Evolutionary conservation across 2,113 vertebrate species (phyloP), one percentile per base, ranked within the genome.

Genomic region (Eclectus roratus): DNA sequence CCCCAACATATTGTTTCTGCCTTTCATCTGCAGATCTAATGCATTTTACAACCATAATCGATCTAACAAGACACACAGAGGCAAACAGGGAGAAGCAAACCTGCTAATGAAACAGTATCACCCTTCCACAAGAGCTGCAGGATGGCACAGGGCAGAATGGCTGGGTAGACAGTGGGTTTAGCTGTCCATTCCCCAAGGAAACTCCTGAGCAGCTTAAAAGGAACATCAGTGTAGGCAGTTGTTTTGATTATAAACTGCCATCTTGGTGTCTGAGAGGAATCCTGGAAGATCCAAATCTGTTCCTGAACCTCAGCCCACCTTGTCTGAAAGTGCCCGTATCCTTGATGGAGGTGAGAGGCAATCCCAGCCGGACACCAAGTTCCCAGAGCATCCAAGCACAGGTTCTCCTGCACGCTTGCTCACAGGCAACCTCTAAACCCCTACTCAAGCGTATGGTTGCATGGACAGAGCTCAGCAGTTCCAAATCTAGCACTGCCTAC

Each of bases 21-120:
- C 90, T 95, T 86, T 74, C 88, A 60, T 46, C 55, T 88, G 76
- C 70, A 83, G 68, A 93, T 78, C 94, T 94, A 95, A 94, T 88
- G 76, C 80, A 89, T 85, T 88, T 68, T 78, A 85, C 76, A 93
- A 85, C 79, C 83, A 49, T 80, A 95, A 94, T 95, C 85, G 94
- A 96, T 93, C 79, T 43, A 58, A 35, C 24, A 35, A 53, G 80
- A 52, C 41, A 61, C 23, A 2, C 3, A 33, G 46, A 91, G 46
- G 58, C 43, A 89, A 88, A 70, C 20, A 78, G 43, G 60, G 74
- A 83, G 50, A 52, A 44, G 46, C 18, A 69, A 24, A 88, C 12
- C 64, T 73, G 56, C 64, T 35, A 11, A 55, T 78, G 76, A 60
- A 88, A 85, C 1, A 0, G 80, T 80, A 83, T 89, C n/a, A 27